Evolutionary conservation across 2,888 invertebrate species (phyloP).

Genomic region (Coleophora flavipennella): DNA sequence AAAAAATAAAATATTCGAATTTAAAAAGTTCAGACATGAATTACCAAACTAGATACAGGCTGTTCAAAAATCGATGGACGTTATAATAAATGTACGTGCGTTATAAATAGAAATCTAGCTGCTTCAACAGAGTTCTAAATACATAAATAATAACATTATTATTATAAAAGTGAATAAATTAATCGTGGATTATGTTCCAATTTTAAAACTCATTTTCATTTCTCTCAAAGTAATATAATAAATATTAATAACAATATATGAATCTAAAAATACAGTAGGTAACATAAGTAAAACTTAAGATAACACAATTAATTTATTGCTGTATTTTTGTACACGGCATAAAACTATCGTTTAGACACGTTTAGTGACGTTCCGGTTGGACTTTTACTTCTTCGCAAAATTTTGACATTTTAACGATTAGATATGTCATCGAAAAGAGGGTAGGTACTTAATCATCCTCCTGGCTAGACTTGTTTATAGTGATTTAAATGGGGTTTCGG

Average conservation of each 20-base stretch:
- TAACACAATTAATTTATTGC: slow-evolving; percentile 37
- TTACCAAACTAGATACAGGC: neutral
- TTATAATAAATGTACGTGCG: slow-evolving; percentile 46
- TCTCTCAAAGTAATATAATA: slow-evolving; percentile 23
- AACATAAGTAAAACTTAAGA: slow-evolving; percentile 22
- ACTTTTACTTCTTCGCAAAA: neutral
- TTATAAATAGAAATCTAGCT: slow-evolving; percentile 56
- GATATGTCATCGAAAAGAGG: neutral
- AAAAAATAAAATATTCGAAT: no score
- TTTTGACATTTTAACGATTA: neutral
- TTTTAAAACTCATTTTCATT: slow-evolving; percentile 28
- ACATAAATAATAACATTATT: no score
- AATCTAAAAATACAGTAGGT: slow-evolving; percentile 20
- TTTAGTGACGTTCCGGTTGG: no score
- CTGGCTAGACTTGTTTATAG: slow-evolving; percentile 31
- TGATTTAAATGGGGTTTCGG: slow-evolving; percentile 55
- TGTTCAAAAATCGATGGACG: slow-evolving; percentile 10
- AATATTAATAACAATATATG: no score
- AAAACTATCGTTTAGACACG: slow-evolving; percentile 1
- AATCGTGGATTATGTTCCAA: slow-evolving; percentile 41
- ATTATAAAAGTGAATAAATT: slow-evolving; percentile 16
- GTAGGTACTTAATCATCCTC: neutral
- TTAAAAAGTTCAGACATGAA: no score
- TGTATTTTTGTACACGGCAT: slow-evolving; percentile 56
- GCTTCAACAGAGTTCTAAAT: slow-evolving; percentile 43